Evolutionary conservation across 2,888 invertebrate genomes (phyloP), one percentile per base, ranked within the genome.

Genomic region (Archaeoteleia sp.): DNA sequence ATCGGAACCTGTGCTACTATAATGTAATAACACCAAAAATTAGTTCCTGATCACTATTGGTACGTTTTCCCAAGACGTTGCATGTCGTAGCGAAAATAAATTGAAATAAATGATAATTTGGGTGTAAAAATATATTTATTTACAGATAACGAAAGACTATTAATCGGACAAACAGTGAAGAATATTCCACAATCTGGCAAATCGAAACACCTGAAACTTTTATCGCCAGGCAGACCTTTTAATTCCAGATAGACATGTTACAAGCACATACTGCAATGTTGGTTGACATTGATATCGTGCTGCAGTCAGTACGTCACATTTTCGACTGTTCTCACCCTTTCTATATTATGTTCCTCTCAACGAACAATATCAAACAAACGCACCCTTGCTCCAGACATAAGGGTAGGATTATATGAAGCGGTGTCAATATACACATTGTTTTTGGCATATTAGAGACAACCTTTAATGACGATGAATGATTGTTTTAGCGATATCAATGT

Each of bases 181-280:
- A 40, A 39, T 32, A 14, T 20, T 14, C 30, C 14, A 12, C 13
- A 17, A 17, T n/a, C 6, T 7, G 2, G 27, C 9, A n/a, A 7
- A 12, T 20, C 34, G 34, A 34, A 23, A 15, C 25, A 13, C 5
- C 20, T n/a, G 7, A 20, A 17, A 2, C 20, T 29, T 5, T 14
- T 14, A n/a, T 3, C 12, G n/a, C 37, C 6, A 13, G 9, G 12
- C 42, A 15, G 17, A 17, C 80, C 80, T 78, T 82, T 81, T 82
- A 81, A 82, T 81, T 81, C 79, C 78, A 75, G 74, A 71, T 76
- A 67, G 75, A 81, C 79, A 82, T 81, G 82, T 80, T 82, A 78
- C 79, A 74, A 78, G 79, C 80, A 78, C 80, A 76, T 20, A 20
- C 20, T 5, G 57, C 68, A 70, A 73, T 69, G 54, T 68, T 69